These are phyloP conservation scores for Chaetops frenatus DNA, from an alignment of 2,113 vertebrate genomes.

Conservation along the genomic window DNA sequence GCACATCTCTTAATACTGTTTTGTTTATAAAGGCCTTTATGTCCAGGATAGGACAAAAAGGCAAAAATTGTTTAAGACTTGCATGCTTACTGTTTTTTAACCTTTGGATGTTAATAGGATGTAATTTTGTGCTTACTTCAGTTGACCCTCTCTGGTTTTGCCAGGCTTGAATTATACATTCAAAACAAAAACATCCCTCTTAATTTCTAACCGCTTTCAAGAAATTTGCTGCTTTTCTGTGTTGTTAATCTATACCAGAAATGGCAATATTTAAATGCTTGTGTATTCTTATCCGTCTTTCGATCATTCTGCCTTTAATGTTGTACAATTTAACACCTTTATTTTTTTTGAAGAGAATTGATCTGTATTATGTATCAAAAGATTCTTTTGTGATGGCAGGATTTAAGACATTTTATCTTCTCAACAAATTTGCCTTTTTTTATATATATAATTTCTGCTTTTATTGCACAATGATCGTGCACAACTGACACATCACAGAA, in stretches of 20 bases:
- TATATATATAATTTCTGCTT: neutral
- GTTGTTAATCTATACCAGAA: neutral
- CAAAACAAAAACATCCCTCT: neutral
- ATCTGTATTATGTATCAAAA: neutral
- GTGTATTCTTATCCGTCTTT: neutral
- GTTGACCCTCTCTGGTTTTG: neutral
- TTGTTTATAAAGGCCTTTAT: neutral
- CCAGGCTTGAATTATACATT: neutral
- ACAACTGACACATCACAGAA: neutral
- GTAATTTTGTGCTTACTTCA: neutral
- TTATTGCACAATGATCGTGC: neutral
- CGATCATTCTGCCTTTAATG: neutral
- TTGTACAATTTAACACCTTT: neutral
- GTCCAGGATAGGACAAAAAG: neutral
- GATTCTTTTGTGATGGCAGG: neutral
- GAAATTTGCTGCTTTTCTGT: neutral
- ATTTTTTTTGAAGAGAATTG: neutral
- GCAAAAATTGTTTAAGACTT: neutral
- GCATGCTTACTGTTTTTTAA: neutral
- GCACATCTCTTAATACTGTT: neutral
- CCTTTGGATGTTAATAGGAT: neutral
- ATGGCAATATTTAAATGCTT: neutral
- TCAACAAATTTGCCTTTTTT: neutral
- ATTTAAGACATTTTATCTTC: neutral
- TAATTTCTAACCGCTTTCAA: neutral